Percentiles rank a stretch among this genome's conserved stretches.
Conservation (phyloP, 2,113 vertebrate genomes). For the Passerina amoena region DNA sequence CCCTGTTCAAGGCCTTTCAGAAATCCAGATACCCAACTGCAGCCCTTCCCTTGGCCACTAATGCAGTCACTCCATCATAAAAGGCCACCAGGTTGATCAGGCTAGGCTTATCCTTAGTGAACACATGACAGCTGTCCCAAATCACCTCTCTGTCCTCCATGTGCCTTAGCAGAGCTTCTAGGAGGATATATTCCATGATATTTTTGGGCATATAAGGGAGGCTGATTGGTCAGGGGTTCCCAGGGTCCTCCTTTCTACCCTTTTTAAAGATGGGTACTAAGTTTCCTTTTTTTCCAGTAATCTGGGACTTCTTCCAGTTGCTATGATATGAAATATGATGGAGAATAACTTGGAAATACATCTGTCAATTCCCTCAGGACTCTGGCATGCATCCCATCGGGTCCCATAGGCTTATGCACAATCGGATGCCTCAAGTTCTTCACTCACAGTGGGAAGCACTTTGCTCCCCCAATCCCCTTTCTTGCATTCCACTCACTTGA, state of each 20-base stretch:
- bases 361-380: neutral
- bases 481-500: neutral
- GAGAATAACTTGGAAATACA: neutral
- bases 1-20: neutral
- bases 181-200: neutral
- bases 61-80: neutral
- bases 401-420: no score
- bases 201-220: neutral
- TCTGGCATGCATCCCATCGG: neutral
- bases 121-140: rapidly evolving
- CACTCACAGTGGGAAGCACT: neutral
- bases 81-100: neutral
- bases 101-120: neutral
- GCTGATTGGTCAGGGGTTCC: neutral
- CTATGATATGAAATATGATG: neutral
- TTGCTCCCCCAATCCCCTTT: neutral
- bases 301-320: neutral
- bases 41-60: neutral
- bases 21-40: neutral
- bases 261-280: neutral
- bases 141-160: neutral
- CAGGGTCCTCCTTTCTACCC: neutral
- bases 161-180: neutral
- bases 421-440: neutral
- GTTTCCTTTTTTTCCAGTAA: neutral